These are phyloP conservation scores for Tholera decimalis DNA, from an alignment of 2,888 invertebrate genomes.

Conservation along the genomic window DNA sequence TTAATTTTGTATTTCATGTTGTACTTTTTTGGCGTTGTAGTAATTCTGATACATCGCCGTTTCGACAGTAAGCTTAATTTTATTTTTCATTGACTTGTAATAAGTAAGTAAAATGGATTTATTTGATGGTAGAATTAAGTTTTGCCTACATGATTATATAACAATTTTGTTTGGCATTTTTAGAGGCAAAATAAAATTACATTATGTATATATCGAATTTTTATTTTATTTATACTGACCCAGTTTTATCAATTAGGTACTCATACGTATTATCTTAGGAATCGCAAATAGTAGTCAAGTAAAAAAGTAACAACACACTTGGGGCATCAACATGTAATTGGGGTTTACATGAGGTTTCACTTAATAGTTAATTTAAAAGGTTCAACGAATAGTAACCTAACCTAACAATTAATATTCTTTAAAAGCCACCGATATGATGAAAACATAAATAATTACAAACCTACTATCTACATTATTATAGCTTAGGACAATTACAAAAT, in stretches of 20 bases:
- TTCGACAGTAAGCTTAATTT: slow-evolving; percentile 24
- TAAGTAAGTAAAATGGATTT: slow-evolving; percentile 22
- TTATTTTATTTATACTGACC: slow-evolving; percentile 55
- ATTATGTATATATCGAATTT: slow-evolving; percentile 52
- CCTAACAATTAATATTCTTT: background rate
- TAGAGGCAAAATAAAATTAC: slow-evolving; percentile 63
- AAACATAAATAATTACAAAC: slow-evolving; percentile 16
- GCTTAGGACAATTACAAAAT: slow-evolving; percentile 72
- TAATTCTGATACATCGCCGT: slow-evolving; percentile 13
- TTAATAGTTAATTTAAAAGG: background rate
- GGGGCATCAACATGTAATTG: slow-evolving; percentile 44
- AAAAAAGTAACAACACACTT: slow-evolving; percentile 40
- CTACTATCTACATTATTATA: slow-evolving; percentile 57
- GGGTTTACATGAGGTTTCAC: slow-evolving; percentile 36
- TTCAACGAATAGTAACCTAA: slow-evolving; percentile 15
- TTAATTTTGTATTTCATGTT: background rate
- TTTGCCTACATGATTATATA: slow-evolving; percentile 29
- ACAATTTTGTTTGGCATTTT: slow-evolving; percentile 54
- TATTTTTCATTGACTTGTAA: slow-evolving; percentile 25
- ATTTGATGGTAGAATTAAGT: slow-evolving; percentile 43
- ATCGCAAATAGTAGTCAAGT: slow-evolving; percentile 35
- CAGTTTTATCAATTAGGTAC: slow-evolving; percentile 54
- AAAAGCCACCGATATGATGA: slow-evolving; percentile 16
- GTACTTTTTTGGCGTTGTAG: slow-evolving; percentile 14
- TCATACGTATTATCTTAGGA: slow-evolving; percentile 42